phyloP scores from a whole-genome alignment of 2,113 vertebrate species.

The Passerina amoena region DNA sequence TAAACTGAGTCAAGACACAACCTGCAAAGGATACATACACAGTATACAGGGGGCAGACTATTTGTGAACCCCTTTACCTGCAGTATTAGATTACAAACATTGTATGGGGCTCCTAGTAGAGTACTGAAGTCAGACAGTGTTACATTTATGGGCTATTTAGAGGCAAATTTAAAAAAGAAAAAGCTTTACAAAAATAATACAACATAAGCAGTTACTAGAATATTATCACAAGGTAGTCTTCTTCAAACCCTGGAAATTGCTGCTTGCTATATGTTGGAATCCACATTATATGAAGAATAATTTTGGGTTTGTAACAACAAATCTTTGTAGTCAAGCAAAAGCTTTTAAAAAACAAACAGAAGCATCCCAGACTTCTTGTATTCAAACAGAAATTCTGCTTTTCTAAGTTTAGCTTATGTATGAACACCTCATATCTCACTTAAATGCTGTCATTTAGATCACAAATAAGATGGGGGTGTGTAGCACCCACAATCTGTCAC shows the following conservation, averaged over 20 bases:
- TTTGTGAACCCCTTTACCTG: background rate
- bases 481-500: background rate
- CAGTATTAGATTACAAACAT: background rate
- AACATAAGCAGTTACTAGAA: background rate
- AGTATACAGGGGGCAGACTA: background rate
- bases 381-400: background rate
- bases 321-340: background rate
- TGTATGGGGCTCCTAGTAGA: background rate
- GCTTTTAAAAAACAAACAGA: background rate
- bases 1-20: background rate
- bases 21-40: background rate
- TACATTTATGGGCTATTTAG: background rate
- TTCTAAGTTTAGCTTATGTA: background rate
- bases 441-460: background rate
- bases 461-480: background rate
- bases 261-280: background rate
- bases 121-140: background rate
- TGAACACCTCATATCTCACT: background rate
- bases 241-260: background rate
- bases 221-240: background rate
- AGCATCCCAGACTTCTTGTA: background rate
- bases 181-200: background rate
- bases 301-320: background rate
- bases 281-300: background rate
- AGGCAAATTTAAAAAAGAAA: background rate